Percentiles rank a stretch among this genome's conserved stretches.
phyloP scores from a whole-genome alignment of 37 sponge, comb jelly and placozoan genomes.

The Cliona cf. orientalis region DNA sequence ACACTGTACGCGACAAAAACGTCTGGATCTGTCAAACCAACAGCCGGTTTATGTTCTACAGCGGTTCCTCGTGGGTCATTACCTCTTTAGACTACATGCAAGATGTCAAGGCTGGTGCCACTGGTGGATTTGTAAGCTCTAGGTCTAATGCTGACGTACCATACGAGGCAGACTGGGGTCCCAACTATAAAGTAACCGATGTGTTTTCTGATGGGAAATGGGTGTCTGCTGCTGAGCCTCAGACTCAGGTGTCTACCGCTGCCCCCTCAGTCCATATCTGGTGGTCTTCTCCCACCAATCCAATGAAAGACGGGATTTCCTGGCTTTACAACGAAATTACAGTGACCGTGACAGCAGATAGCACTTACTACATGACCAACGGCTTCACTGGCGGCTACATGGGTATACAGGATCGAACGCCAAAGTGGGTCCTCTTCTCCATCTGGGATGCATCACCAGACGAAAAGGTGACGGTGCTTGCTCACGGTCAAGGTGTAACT shows the following conservation, averaged over 20 bases:
- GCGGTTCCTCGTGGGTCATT: background rate
- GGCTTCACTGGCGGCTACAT: background rate
- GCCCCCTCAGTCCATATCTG: background rate
- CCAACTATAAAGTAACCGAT: background rate
- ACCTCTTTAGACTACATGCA: background rate
- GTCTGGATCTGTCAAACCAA: background rate
- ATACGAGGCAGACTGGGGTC: background rate
- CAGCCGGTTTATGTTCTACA: background rate
- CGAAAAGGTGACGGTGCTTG: background rate
- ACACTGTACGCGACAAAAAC: background rate
- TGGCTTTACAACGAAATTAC: background rate
- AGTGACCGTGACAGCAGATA: background rate
- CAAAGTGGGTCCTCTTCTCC: constrained; percentile 1
- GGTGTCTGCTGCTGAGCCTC: background rate
- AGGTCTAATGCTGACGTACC: background rate
- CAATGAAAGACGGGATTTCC: background rate
- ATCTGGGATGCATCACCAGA: background rate
- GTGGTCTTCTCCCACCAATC: background rate
- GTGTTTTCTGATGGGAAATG: background rate
- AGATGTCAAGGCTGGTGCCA: background rate
- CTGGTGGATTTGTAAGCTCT: background rate
- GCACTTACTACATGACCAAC: background rate
- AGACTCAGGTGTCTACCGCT: background rate
- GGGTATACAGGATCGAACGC: background rate
- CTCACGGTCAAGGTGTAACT: background rate